phyloP scores from a whole-genome alignment of 2,888 invertebrate species.

The Unio delphinus region DNA sequence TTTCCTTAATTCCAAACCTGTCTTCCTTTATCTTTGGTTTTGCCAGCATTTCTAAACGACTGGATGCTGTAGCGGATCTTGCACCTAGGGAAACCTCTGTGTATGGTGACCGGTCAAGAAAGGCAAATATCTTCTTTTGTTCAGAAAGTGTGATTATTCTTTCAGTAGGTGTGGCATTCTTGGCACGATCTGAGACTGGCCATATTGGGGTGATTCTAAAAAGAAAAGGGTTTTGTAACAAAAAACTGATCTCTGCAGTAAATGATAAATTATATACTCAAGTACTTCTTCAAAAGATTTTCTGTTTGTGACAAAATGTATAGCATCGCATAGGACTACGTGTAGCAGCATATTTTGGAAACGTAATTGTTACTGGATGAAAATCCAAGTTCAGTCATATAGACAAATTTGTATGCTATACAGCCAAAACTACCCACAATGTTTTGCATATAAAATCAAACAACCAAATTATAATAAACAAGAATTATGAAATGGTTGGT shows the following conservation, averaged over 20 bases:
- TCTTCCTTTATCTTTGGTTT: constrained; percentile 50
- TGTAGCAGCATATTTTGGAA: not conserved
- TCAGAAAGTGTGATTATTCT: constrained; percentile 45
- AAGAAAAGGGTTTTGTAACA: constrained; percentile 1
- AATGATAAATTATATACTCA: no score
- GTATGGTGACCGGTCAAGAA: constrained; percentile 51
- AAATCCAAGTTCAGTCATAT: no score
- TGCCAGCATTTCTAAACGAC: constrained; percentile 50
- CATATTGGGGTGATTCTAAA: constrained; percentile 58
- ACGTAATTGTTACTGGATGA: no score
- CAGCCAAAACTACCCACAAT: no score
- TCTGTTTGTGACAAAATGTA: not conserved
- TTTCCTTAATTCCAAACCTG: constrained; percentile 39
- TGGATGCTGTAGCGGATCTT: constrained; percentile 33
- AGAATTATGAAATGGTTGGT: no score
- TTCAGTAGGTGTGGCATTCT: constrained; percentile 42
- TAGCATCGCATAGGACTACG: not conserved
- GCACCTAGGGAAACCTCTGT: constrained; percentile 42
- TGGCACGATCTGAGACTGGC: constrained; percentile 51
- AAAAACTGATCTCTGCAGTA: no score
- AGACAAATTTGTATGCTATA: no score
- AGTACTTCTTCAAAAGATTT: no score
- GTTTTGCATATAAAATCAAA: no score
- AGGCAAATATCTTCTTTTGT: constrained; percentile 44
- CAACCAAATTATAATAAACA: no score